Evolutionary conservation across 1,140 invertebrate genomes (phyloP).

Genomic region (Coelopa frigida): DNA sequence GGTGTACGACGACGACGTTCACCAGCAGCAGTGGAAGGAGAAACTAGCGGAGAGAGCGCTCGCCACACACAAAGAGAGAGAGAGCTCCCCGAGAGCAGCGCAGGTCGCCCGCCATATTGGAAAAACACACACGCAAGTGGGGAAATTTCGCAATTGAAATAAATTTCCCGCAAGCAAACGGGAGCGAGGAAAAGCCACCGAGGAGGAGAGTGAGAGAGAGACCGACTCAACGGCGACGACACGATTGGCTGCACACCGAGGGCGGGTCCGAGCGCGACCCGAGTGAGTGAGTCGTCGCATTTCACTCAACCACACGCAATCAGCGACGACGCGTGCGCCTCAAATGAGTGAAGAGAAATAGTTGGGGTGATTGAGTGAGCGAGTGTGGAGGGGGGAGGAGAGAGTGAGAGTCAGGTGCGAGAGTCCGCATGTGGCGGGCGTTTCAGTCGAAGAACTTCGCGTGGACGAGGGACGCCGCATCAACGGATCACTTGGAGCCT

Average conservation of each 20-base stretch:
- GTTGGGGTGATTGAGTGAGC: background rate
- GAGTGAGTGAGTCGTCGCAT: slow-evolving; percentile 11
- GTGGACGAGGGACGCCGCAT: background rate
- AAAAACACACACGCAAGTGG: too few relatives aligned
- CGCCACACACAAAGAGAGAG: too few relatives aligned
- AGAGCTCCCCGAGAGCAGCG: too few relatives aligned
- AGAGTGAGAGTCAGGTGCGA: background rate
- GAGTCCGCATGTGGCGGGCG: background rate
- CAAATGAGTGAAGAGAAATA: too few relatives aligned
- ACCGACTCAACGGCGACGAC: slow-evolving; percentile 9
- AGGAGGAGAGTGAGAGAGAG: slow-evolving; percentile 8
- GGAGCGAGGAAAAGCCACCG: slow-evolving; percentile 4
- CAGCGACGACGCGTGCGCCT: too few relatives aligned
- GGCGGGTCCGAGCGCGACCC: slow-evolving; percentile 20
- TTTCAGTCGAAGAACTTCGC: background rate
- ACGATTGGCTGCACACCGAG: slow-evolving; percentile 20
- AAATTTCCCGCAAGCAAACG: too few relatives aligned
- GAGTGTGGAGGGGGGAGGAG: background rate
- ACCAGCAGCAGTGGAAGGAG: too few relatives aligned
- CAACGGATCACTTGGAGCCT: background rate
- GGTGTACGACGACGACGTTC: too few relatives aligned
- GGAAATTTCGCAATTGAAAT: too few relatives aligned
- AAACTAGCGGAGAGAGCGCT: too few relatives aligned
- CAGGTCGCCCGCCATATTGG: too few relatives aligned
- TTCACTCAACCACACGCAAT: background rate